Conservation (phyloP, 2,797 vertebrate genomes). For the Poeciliopsis paucimaculata region DNA sequence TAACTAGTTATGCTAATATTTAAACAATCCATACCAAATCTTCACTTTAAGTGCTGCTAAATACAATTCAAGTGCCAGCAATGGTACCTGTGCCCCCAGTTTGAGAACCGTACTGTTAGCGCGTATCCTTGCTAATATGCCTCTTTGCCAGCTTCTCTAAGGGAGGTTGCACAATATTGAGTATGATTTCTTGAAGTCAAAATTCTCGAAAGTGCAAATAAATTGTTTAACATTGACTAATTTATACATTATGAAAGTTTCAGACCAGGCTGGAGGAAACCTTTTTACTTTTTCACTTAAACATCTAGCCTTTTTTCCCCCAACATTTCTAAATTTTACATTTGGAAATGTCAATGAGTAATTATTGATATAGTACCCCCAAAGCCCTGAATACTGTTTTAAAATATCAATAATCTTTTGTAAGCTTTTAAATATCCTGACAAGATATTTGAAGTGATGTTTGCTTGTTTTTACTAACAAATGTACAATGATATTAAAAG, state of each 20-base stretch:
- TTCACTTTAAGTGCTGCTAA: background rate
- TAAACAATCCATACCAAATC: background rate
- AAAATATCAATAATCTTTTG: background rate
- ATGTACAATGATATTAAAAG: background rate
- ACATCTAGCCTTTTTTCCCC: background rate
- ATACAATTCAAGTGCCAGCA: background rate
- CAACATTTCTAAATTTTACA: background rate
- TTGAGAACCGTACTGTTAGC: background rate
- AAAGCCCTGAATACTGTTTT: background rate
- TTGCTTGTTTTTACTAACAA: background rate
- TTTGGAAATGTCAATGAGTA: background rate
- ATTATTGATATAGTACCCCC: background rate
- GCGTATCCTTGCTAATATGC: background rate
- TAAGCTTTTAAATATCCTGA: background rate
- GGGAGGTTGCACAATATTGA: background rate
- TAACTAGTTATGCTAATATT: background rate
- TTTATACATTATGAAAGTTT: background rate
- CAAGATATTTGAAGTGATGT: background rate
- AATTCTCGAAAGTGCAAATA: background rate
- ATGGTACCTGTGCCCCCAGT: background rate
- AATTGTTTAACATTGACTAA: background rate
- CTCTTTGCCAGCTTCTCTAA: background rate
- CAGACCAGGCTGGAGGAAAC: background rate
- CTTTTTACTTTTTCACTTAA: background rate
- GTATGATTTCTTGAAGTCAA: background rate